A percentile compares a stretch with the other conserved stretches of the same genome.
Conservation (phyloP, 2,888 invertebrate genomes). For the Nezara viridula region DNA sequence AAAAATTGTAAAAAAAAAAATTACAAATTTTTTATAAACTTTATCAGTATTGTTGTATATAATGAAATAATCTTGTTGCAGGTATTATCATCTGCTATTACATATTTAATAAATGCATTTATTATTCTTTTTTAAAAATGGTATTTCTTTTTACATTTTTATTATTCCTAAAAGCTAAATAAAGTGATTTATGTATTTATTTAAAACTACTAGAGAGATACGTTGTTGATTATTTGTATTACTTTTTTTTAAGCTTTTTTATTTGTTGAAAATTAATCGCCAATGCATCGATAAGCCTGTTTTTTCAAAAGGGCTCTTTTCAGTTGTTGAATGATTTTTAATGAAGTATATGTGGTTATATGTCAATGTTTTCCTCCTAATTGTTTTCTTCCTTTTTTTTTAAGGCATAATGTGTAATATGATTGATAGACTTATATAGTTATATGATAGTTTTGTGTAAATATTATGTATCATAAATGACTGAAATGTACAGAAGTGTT, state of each 20-base stretch:
- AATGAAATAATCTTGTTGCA: conserved; percentile 22
- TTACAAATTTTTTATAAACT: conserved; percentile 26
- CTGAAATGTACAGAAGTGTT: conserved; percentile 60
- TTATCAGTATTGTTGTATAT: conserved; percentile 56
- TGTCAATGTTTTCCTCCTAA: neutral
- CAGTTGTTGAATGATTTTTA: neutral
- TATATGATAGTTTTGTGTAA: conserved; percentile 49
- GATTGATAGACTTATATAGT: conserved; percentile 54
- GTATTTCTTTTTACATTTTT: neutral
- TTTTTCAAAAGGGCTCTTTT: neutral
- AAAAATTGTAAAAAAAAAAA: neutral
- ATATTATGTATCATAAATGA: conserved; percentile 59
- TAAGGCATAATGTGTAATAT: conserved; percentile 44
- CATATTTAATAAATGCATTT: conserved; percentile 48
- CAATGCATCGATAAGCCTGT: neutral
- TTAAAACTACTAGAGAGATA: neutral
- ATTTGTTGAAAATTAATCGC: neutral
- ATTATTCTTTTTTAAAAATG: conserved; percentile 3
- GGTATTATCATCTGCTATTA: neutral
- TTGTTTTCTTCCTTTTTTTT: neutral
- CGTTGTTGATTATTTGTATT: neutral
- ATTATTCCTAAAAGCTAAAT: neutral
- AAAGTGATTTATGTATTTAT: neutral
- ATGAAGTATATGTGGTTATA: neutral
- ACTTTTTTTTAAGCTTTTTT: conserved; percentile 5